Percentiles rank a stretch among this genome's conserved stretches.
Evolutionary conservation across 2,888 invertebrate genomes (phyloP).

Genomic region (Acheta domesticus): DNA sequence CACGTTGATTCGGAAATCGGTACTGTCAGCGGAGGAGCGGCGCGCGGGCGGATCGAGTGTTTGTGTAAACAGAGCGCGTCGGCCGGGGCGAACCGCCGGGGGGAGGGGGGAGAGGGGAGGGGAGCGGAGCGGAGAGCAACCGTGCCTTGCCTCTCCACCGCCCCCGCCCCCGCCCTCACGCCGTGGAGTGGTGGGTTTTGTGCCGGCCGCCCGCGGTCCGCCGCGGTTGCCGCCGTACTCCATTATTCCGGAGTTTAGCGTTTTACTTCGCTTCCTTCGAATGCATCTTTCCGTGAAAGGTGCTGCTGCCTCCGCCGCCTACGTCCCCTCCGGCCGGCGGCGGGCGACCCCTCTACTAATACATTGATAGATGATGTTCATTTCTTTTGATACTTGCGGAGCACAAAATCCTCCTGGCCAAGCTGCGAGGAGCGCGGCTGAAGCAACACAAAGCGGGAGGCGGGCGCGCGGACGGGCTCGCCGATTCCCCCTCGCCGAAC

Average conservation of each 20-base stretch:
- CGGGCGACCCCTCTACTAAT: conserved; percentile 25
- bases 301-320: conserved; percentile 4
- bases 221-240: conserved; percentile 22
- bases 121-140: neutral
- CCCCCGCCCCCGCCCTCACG: conserved; percentile 11
- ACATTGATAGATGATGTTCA: conserved; percentile 32
- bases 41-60: conserved; percentile 21
- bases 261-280: conserved; percentile 29
- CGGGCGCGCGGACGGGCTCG: no score
- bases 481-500: no score
- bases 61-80: neutral
- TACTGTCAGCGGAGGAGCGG: no score
- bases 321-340: neutral
- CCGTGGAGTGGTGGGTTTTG: conserved; percentile 24
- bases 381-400: conserved; percentile 38
- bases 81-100: conserved; percentile 18
- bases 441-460: conserved; percentile 50
- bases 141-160: conserved; percentile 19
- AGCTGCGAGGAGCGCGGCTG: conserved; percentile 61
- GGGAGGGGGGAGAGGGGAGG: no score
- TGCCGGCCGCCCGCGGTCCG: conserved; percentile 25
- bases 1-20: no score
- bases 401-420: conserved; percentile 47
- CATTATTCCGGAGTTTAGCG: conserved; percentile 31
- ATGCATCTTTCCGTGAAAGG: conserved; percentile 5